A percentile compares a stretch with the other conserved stretches of the same genome.
These are phyloP conservation scores for Pemphigus obesinymphae DNA, from an alignment of 1,140 invertebrate species.

Conservation along the genomic window DNA sequence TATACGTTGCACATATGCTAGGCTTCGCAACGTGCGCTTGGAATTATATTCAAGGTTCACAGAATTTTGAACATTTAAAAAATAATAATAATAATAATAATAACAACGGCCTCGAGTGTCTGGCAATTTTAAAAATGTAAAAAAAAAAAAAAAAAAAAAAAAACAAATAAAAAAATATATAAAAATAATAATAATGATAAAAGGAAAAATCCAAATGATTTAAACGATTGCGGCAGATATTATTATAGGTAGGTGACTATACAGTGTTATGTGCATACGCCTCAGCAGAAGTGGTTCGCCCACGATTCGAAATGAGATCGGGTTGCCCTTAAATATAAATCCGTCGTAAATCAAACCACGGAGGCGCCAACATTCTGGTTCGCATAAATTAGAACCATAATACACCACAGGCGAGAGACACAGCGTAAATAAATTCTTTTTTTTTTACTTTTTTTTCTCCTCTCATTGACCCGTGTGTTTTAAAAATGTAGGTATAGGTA, in stretches of 20 bases:
- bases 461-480: neutral
- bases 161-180: too few relatives aligned
- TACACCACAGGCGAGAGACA: conserved; percentile 31
- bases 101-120: conserved; percentile 25
- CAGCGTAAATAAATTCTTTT: neutral
- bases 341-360: conserved; percentile 22
- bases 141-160: too few relatives aligned
- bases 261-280: neutral
- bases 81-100: too few relatives aligned
- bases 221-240: conserved; percentile 10
- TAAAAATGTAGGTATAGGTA: too few relatives aligned
- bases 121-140: conserved; percentile 28
- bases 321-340: conserved; percentile 32
- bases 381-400: conserved; percentile 36
- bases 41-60: too few relatives aligned
- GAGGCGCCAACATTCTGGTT: conserved; percentile 37
- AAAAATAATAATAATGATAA: conserved; percentile 30
- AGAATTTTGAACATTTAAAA: too few relatives aligned
- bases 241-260: too few relatives aligned
- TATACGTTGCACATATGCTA: too few relatives aligned
- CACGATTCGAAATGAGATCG: conserved; percentile 25
- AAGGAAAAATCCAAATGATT: conserved; percentile 13
- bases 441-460: neutral
- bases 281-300: conserved; percentile 31
- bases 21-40: too few relatives aligned